Evolutionary conservation across 1,140 invertebrate genomes (phyloP), one percentile per base, ranked within the genome.

Genomic region (Phthorimaea operculella): DNA sequence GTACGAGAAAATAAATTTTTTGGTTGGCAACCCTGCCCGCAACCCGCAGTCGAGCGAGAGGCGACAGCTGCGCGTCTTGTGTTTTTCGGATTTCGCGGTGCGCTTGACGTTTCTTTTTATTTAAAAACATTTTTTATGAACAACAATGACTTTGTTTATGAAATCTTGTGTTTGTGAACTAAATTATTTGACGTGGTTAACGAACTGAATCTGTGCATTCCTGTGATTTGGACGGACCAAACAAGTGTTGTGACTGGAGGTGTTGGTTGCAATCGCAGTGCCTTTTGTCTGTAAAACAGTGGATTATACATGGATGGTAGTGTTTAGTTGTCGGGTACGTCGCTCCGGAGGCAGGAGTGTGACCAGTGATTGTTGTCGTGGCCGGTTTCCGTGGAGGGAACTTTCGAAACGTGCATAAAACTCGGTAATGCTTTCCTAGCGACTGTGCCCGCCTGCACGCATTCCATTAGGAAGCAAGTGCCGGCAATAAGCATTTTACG

Each of bases 321-420:
- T 79, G 76, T 79, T 78, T 64, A 56, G 59, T 66, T 60, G 36
- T 60, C 75, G 59, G 66, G 71, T 77, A 73, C 69, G 69, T 77
- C 76, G 72, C 76, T 79, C 28, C 28, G 21, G 36, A 44, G 75
- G 74, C 68, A 70, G 68, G 64, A 74, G 76, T 82, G 77, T 83
- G 69, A 82, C 71, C 74, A 85, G 79, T 83, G 79, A 85, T 83
- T 85, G 82, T 83, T 82, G 79, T 80, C 78, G 74, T 81, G 74
- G 76, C 79, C 74, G 78, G 79, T 83, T 85, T 85, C 75, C 73
- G 72, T 74, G 70, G 66, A 76, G 78, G 79, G 79, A 81, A 83
- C 79, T 84, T 84, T 84, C 76, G 72, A 81, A 81, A 81, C 78
- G 76, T 81, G 78, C 76, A 80, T 79, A 80, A 80, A 82, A 80